Conservation (phyloP, 2,888 invertebrate species). For the Caenorhabditis zanzibari region DNA sequence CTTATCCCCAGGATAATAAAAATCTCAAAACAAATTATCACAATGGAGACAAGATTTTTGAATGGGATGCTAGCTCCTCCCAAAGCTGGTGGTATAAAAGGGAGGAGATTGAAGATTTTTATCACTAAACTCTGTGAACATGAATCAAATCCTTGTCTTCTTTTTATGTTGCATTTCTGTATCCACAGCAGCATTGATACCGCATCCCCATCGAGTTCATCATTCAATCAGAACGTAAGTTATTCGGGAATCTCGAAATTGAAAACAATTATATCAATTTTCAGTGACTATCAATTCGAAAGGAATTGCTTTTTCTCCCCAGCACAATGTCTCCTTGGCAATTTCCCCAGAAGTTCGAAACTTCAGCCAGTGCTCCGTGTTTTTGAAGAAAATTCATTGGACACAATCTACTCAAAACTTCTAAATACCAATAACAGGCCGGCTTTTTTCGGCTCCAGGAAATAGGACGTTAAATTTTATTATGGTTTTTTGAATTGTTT, state of each 20-base stretch:
- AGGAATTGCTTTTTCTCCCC: conserved; percentile 68
- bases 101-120: background rate
- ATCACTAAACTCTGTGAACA: conserved; percentile 3
- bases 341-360: conserved; percentile 47
- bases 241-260: background rate
- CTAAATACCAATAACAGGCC: conserved; percentile 16
- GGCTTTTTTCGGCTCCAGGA: conserved; percentile 47
- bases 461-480: conserved; percentile 32
- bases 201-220: conserved; percentile 44
- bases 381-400: conserved; percentile 49
- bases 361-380: conserved; percentile 56
- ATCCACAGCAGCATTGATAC: conserved; percentile 36
- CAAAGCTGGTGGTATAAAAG: background rate
- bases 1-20: conserved; percentile 28
- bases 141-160: conserved; percentile 14
- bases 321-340: conserved; percentile 59
- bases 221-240: conserved; percentile 48
- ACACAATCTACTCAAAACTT: conserved; percentile 43
- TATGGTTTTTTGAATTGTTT: background rate
- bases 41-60: conserved; percentile 1
- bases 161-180: conserved; percentile 10
- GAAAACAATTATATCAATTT: background rate
- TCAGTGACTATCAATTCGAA: conserved; percentile 42
- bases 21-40: conserved; percentile 25
- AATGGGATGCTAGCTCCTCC: conserved; percentile 35